A percentile compares a stretch with the other conserved stretches of the same genome.
phyloP scores from a whole-genome alignment of 2,888 invertebrate genomes.

The Thymelicus lineola region DNA sequence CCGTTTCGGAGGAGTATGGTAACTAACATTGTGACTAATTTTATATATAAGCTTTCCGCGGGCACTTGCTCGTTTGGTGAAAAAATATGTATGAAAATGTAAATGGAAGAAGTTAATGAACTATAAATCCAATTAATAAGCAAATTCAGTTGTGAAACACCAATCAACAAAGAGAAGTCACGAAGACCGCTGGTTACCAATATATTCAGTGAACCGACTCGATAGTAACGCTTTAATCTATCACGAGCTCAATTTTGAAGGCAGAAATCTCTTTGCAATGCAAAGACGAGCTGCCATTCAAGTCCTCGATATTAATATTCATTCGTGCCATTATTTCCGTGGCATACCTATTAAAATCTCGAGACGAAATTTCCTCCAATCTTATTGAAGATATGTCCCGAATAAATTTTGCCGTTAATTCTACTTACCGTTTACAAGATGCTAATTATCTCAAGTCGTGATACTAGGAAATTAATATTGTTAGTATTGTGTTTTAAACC shows the following conservation, averaged over 20 bases:
- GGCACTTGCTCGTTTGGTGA: too few species aligned
- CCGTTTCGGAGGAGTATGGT: too few species aligned
- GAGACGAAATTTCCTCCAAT: constrained; percentile 57
- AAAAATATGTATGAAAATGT: too few species aligned
- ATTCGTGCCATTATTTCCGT: constrained; percentile 70
- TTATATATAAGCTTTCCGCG: too few species aligned
- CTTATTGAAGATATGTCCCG: constrained; percentile 62
- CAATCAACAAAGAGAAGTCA: neutral
- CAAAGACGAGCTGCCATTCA: constrained; percentile 70
- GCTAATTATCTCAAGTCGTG: constrained; percentile 17
- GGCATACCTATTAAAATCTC: constrained; percentile 70
- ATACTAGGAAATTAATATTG: constrained; percentile 16
- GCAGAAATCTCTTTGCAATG: constrained; percentile 66
- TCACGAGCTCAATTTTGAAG: constrained; percentile 45
- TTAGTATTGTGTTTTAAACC: too few species aligned
- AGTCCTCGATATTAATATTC: constrained; percentile 72
- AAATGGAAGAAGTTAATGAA: too few species aligned
- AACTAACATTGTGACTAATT: too few species aligned
- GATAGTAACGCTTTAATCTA: constrained; percentile 42
- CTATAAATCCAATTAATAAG: neutral
- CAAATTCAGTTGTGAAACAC: neutral
- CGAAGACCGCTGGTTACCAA: neutral
- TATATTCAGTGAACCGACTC: constrained; percentile 15
- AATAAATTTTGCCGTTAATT: constrained; percentile 56
- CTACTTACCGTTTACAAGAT: constrained; percentile 33